Conservation (phyloP, 2,797 vertebrate genomes). For the Sebastes nivosus region DNA sequence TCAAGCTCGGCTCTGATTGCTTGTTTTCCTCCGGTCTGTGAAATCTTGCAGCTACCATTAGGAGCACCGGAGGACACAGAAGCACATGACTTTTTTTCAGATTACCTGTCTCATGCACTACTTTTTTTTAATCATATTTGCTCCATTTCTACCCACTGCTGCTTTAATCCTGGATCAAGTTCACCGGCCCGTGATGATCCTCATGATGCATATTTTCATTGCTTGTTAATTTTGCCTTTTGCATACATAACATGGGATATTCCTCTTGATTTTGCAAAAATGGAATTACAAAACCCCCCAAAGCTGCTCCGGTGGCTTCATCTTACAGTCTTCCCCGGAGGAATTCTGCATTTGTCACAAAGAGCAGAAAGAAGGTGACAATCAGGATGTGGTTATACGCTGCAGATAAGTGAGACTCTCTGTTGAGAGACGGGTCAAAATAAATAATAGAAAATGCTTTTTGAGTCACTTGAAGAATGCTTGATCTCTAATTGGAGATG, state of each 20-base stretch:
- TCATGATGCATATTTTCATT: background rate
- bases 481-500: slow-evolving; percentile 36
- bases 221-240: background rate
- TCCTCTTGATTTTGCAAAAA: background rate
- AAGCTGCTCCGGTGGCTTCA: background rate
- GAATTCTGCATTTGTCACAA: slow-evolving; percentile 13
- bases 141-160: too few relatives aligned
- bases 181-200: background rate
- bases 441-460: slow-evolving; percentile 39
- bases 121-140: too few relatives aligned
- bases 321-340: slow-evolving; percentile 13
- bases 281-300: background rate
- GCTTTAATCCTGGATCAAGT: slow-evolving; percentile 13
- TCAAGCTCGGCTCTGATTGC: too few relatives aligned
- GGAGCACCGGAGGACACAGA: too few relatives aligned
- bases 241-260: background rate
- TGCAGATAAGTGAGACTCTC: slow-evolving; percentile 43
- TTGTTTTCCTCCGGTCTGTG: too few relatives aligned
- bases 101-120: too few relatives aligned
- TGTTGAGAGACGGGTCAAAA: slow-evolving; percentile 35
- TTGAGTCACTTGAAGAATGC: slow-evolving; percentile 8
- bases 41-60: too few relatives aligned
- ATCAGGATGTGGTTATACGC: slow-evolving; percentile 27
- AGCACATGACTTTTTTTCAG: too few relatives aligned
- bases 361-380: slow-evolving; percentile 1